These are phyloP conservation scores for Macrosteles quadrilineatus DNA, from an alignment of 1,140 invertebrate species.

Conservation along the genomic window DNA sequence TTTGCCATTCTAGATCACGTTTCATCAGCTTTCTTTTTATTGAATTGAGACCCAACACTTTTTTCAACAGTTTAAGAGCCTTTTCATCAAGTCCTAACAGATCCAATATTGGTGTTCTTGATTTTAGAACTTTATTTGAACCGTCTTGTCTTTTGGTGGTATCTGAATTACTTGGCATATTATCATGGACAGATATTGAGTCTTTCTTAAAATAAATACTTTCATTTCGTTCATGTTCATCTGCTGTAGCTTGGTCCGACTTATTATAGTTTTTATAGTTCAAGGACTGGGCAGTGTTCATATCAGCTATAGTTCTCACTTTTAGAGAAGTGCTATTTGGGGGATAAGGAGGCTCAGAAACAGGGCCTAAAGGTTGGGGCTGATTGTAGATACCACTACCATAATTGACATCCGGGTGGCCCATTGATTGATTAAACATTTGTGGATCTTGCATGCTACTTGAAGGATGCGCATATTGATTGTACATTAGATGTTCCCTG, in stretches of 20 bases:
- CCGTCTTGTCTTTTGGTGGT: neutral
- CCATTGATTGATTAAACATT: neutral
- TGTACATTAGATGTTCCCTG: neutral
- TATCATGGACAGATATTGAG: neutral
- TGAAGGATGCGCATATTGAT: neutral
- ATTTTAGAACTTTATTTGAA: neutral
- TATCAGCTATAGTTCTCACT: neutral
- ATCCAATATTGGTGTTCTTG: neutral
- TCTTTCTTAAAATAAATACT: neutral
- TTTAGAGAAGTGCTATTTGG: neutral
- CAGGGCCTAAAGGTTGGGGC: too few relatives aligned
- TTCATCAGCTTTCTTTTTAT: too few relatives aligned
- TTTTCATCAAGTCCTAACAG: neutral
- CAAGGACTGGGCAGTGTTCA: neutral
- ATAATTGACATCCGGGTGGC: neutral
- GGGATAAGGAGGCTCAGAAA: neutral
- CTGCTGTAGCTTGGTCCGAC: neutral
- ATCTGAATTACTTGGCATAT: neutral
- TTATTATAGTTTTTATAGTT: neutral
- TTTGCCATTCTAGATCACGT: too few relatives aligned
- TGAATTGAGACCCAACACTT: too few relatives aligned
- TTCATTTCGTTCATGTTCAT: neutral
- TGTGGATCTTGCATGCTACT: neutral
- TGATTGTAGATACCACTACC: neutral
- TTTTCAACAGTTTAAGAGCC: too few relatives aligned